A percentile compares a stretch with the other conserved stretches of the same genome.
Conservation (phyloP, 2,888 invertebrate genomes). For the Cantharis flavilabris region DNA sequence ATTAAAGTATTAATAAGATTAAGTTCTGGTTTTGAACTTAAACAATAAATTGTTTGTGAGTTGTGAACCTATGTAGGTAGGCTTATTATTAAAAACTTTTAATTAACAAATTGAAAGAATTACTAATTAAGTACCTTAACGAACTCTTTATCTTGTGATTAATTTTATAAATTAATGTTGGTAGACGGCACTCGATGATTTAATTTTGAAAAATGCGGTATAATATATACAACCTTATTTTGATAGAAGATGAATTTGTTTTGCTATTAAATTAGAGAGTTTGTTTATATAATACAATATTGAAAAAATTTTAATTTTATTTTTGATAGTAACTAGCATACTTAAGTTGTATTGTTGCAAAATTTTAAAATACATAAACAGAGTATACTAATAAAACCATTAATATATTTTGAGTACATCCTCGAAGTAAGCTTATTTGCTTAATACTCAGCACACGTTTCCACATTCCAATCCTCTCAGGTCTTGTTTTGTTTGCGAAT, state of each 20-base stretch:
- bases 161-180: neutral
- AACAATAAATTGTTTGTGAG: neutral
- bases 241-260: neutral
- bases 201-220: neutral
- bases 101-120: neutral
- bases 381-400: neutral
- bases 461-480: constrained; percentile 19
- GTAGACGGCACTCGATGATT: neutral
- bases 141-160: neutral
- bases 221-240: neutral
- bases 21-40: neutral
- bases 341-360: neutral
- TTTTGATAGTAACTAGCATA: neutral
- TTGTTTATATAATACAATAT: neutral
- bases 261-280: neutral
- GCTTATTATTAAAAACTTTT: neutral
- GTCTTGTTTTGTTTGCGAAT: constrained; percentile 17
- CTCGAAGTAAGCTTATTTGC: neutral
- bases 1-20: neutral
- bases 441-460: constrained; percentile 7
- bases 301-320: neutral
- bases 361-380: neutral
- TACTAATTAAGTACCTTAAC: neutral
- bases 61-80: neutral
- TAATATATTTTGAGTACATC: neutral